These are phyloP conservation scores for Falcaria lacertinaria DNA, from an alignment of 2,888 invertebrate genomes.

Conservation along the genomic window DNA sequence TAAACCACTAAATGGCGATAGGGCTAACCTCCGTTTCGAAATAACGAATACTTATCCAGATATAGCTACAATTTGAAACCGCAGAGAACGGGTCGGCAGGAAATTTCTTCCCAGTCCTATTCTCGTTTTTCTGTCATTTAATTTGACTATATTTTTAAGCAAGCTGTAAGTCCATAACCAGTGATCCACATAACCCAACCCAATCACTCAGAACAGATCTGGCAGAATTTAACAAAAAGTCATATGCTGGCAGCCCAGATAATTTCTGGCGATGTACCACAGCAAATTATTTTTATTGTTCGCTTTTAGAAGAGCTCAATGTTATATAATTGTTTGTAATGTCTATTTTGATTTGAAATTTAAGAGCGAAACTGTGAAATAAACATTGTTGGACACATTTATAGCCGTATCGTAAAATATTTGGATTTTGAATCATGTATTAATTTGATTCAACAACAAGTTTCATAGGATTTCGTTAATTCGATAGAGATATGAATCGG, in stretches of 20 bases:
- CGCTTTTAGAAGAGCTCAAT: too few relatives aligned
- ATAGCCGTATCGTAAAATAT: slow-evolving; percentile 3
- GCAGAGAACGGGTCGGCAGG: slow-evolving; percentile 29
- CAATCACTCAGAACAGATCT: too few relatives aligned
- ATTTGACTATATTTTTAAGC: too few relatives aligned
- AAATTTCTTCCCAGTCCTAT: slow-evolving; percentile 15
- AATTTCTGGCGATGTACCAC: too few relatives aligned
- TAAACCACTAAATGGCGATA: slow-evolving; percentile 50
- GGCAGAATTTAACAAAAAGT: too few relatives aligned
- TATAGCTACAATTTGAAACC: slow-evolving; percentile 39
- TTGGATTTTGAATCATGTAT: slow-evolving; percentile 1
- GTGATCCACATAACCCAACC: too few relatives aligned
- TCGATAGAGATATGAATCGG: slow-evolving; percentile 40
- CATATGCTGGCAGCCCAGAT: too few relatives aligned
- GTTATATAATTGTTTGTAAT: slow-evolving; percentile 2
- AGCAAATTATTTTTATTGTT: too few relatives aligned
- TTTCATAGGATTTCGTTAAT: slow-evolving; percentile 15
- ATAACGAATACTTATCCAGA: slow-evolving; percentile 40
- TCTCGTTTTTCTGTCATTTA: too few relatives aligned
- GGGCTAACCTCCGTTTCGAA: slow-evolving; percentile 33
- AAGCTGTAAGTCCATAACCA: too few relatives aligned
- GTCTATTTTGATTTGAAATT: slow-evolving; percentile 11
- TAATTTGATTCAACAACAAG: slow-evolving; percentile 10
- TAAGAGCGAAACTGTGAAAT: slow-evolving; percentile 15
- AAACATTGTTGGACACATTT: neutral